Percentiles rank a stretch among this genome's conserved stretches.
Conservation (phyloP, 2,797 vertebrate genomes). For the Anas acuta region DNA sequence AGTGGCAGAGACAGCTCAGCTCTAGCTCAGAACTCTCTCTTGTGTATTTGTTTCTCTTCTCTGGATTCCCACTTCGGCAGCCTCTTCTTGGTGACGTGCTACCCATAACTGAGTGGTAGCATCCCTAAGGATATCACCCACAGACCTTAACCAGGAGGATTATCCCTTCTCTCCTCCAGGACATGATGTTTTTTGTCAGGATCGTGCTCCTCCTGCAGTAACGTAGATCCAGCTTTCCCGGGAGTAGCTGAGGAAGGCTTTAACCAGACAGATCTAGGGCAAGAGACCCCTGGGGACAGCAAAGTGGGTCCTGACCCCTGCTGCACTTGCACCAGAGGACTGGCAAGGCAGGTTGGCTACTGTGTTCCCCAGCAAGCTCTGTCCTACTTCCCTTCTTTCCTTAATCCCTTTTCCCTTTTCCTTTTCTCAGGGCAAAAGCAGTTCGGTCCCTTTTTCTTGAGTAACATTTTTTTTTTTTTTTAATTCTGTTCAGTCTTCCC, state of each 20-base stretch:
- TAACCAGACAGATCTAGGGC: constrained; percentile 15
- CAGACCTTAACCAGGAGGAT: neutral
- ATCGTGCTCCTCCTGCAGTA: neutral
- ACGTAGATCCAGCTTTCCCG: neutral
- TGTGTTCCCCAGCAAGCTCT: constrained; percentile 29
- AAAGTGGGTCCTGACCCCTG: neutral
- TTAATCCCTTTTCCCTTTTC: neutral
- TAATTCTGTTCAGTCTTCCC: neutral
- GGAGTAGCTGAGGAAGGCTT: neutral
- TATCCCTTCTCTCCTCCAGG: neutral
- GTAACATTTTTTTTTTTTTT: neutral
- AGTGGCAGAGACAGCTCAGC: neutral
- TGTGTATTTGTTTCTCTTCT: neutral
- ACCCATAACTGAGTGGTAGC: neutral
- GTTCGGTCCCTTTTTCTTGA: neutral
- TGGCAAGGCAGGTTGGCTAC: constrained; percentile 19
- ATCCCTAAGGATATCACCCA: neutral
- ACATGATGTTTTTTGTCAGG: neutral
- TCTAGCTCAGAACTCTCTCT: neutral
- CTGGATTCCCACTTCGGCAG: neutral
- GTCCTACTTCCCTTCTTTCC: constrained; percentile 29
- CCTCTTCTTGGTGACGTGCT: neutral
- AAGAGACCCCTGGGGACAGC: neutral
- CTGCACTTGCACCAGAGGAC: neutral
- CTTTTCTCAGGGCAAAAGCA: constrained; percentile 31